Percentiles rank a stretch among this genome's conserved stretches.
These are phyloP conservation scores for Lomographa bimaculata DNA, from an alignment of 2,888 invertebrate genomes.

Conservation along the genomic window DNA sequence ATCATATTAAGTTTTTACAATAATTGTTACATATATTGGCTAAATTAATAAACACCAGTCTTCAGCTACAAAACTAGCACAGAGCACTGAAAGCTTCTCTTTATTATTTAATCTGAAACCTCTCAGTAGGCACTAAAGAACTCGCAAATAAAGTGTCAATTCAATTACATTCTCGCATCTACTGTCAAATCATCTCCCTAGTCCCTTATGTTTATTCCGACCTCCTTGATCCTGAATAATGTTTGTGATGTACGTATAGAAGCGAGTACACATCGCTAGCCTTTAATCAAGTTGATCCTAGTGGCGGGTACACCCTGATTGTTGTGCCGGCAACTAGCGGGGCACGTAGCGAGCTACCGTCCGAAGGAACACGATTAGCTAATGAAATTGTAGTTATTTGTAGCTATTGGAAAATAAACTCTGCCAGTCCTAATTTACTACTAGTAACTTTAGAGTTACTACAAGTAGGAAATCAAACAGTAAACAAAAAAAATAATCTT, in stretches of 20 bases:
- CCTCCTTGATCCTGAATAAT: conserved; percentile 30
- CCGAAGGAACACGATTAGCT: conserved; percentile 24
- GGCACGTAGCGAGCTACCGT: conserved; percentile 12
- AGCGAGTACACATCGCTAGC: conserved; percentile 25
- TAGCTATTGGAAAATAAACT: conserved; percentile 22
- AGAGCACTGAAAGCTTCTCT: no score
- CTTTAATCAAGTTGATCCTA: conserved; percentile 35
- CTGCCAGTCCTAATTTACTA: no score
- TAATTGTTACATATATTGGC: no score
- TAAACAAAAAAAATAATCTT: no score
- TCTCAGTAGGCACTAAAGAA: conserved; percentile 8
- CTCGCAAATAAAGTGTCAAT: conserved; percentile 18
- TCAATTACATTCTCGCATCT: conserved; percentile 20
- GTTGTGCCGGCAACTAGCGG: conserved; percentile 18
- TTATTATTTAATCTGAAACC: no score
- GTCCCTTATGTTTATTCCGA: conserved; percentile 28
- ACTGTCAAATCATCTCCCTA: conserved; percentile 21
- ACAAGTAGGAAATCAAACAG: no score
- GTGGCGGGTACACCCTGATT: conserved; percentile 24
- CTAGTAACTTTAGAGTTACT: no score
- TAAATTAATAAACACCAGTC: no score
- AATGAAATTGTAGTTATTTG: conserved; percentile 29
- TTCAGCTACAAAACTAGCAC: no score
- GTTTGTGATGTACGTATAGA: conserved; percentile 30
- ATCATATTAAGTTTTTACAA: no score